Evolutionary conservation across 2,113 vertebrate species (phyloP).

Genomic region (Lophura nycthemera): DNA sequence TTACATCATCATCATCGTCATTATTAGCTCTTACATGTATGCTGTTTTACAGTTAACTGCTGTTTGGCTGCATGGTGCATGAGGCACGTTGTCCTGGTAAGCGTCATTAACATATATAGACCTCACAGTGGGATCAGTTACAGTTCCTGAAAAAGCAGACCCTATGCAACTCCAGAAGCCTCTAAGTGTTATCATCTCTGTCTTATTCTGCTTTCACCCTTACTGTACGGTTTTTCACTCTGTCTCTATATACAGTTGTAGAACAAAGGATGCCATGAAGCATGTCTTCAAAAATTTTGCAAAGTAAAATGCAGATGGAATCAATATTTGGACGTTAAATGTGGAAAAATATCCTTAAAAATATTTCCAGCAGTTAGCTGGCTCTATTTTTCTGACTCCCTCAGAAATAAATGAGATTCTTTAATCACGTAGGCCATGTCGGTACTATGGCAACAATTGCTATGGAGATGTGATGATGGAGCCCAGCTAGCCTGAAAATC

Average conservation of each 20-base stretch:
- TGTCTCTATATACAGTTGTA: neutral
- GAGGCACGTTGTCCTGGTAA: constrained; percentile 90
- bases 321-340: neutral
- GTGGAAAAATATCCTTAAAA: neutral
- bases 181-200: neutral
- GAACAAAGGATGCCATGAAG: neutral
- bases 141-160: constrained; percentile 32
- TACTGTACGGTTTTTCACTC: neutral
- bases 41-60: constrained; percentile 98
- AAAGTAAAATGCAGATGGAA: neutral
- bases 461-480: constrained; percentile 30
- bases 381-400: neutral
- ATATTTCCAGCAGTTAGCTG: neutral
- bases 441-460: constrained; percentile 49
- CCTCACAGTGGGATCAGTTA: constrained; percentile 69
- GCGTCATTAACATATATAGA: constrained; percentile 80
- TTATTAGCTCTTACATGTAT: constrained; percentile 84
- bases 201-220: neutral
- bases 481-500: neutral
- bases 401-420: constrained; percentile 24
- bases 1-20: constrained; percentile 56
- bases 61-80: constrained; percentile 97
- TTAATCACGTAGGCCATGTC: neutral
- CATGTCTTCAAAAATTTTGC: neutral
- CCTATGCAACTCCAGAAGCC: neutral